Evolutionary conservation across 2,113 vertebrate genomes (phyloP).

Genomic region (Neofelis nebulosa): DNA sequence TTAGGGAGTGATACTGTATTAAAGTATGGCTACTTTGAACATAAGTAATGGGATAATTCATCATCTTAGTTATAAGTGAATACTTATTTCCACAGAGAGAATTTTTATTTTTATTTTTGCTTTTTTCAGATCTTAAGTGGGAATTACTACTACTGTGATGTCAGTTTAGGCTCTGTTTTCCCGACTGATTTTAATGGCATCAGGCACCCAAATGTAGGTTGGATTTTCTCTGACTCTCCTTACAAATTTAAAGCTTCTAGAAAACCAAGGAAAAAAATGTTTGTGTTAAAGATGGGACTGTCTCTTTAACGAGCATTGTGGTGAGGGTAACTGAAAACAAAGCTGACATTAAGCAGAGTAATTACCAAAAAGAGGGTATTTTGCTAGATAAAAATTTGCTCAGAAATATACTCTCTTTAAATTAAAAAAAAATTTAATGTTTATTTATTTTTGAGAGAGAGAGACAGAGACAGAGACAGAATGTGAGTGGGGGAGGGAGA

Average conservation of each 20-base stretch:
- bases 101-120: neutral
- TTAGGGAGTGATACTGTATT: neutral
- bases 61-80: conserved; percentile 13
- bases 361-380: neutral
- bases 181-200: conserved; percentile 5
- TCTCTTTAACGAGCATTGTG: neutral
- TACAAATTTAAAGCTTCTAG: neutral
- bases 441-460: too few species aligned
- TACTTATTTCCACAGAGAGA: neutral
- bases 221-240: conserved; percentile 10
- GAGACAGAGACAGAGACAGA: too few species aligned
- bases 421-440: too few species aligned
- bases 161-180: neutral
- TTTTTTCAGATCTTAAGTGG: neutral
- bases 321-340: neutral
- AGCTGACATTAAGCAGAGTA: neutral
- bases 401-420: neutral
- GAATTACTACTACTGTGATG: neutral
- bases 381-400: neutral
- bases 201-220: neutral
- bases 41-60: neutral
- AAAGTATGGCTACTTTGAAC: neutral
- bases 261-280: neutral
- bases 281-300: neutral
- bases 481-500: too few species aligned